phyloP scores from a whole-genome alignment of 92 coral and sea anemone genomes.

The Epizoanthus stellaris region DNA sequence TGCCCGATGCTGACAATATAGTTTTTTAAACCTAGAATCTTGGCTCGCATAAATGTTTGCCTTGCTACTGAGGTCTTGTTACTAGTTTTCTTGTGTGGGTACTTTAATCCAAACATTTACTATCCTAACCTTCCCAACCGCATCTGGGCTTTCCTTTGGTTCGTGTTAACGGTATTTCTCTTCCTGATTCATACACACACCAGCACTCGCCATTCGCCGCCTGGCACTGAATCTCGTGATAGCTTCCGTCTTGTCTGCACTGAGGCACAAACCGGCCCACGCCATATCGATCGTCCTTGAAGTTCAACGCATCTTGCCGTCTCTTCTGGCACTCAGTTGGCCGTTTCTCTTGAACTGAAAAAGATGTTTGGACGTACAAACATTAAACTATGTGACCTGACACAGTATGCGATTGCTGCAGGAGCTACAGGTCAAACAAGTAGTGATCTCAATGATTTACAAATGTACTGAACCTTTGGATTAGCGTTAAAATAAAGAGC shows the following conservation, averaged over 20 bases:
- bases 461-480: no score
- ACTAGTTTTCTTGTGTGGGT: no score
- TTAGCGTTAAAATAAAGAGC: no score
- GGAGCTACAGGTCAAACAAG: no score
- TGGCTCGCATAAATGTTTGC: no score
- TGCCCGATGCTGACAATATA: no score
- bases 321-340: slow-evolving; percentile 33
- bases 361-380: neutral
- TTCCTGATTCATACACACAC: slow-evolving; percentile 43
- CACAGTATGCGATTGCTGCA: no score
- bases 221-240: slow-evolving; percentile 25
- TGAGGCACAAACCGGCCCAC: slow-evolving; percentile 35
- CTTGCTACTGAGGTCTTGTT: no score
- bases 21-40: no score
- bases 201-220: slow-evolving; percentile 32
- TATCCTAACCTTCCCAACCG: slow-evolving; percentile 35
- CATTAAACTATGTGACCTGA: no score
- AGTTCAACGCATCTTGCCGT: slow-evolving; percentile 32
- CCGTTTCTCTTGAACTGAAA: slow-evolving; percentile 34
- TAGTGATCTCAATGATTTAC: no score
- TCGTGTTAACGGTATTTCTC: slow-evolving; percentile 37
- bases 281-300: slow-evolving; percentile 15
- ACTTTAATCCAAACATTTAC: neutral
- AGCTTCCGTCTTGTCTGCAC: slow-evolving; percentile 35
- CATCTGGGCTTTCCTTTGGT: slow-evolving; percentile 37